phyloP scores from a whole-genome alignment of 2,888 invertebrate genomes.

The Cynaeus angustus region DNA sequence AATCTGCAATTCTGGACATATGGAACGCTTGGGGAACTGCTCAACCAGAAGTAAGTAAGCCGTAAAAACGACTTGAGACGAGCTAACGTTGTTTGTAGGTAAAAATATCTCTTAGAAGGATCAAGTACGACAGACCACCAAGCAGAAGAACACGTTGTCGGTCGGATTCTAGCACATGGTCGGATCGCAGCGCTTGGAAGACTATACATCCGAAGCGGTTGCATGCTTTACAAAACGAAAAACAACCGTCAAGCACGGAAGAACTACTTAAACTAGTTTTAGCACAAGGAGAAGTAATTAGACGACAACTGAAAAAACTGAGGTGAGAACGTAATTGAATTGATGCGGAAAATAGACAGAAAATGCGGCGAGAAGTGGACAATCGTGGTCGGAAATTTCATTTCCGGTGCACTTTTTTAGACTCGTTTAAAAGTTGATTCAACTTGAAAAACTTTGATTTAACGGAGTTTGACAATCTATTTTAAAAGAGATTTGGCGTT shows the following conservation, averaged over 20 bases:
- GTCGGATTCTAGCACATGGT: slow-evolving; percentile 68
- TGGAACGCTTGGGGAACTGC: slow-evolving; percentile 88
- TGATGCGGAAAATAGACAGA: neutral
- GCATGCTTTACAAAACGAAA: slow-evolving; percentile 68
- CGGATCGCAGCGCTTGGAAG: slow-evolving; percentile 67
- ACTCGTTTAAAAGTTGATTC: too few relatives aligned
- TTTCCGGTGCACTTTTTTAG: neutral
- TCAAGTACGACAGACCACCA: slow-evolving; percentile 64
- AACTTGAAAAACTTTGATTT: too few relatives aligned
- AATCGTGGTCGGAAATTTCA: neutral
- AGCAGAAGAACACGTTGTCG: slow-evolving; percentile 66
- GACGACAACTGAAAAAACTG: slow-evolving; percentile 70
- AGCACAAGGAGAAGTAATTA: slow-evolving; percentile 77
- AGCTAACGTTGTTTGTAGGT: slow-evolving; percentile 61
- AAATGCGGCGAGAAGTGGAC: neutral
- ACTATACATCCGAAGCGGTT: slow-evolving; percentile 71
- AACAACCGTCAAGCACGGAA: slow-evolving; percentile 71
- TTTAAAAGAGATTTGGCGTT: too few relatives aligned
- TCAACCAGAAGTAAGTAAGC: slow-evolving; percentile 76
- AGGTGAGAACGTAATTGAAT: slow-evolving; percentile 60
- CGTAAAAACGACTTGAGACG: slow-evolving; percentile 8
- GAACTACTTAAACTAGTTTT: slow-evolving; percentile 75
- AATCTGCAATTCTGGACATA: slow-evolving; percentile 84
- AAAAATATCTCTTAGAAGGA: slow-evolving; percentile 70
- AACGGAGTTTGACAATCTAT: too few relatives aligned